These are phyloP conservation scores for Doryteuthis pealeii DNA, from an alignment of 1,140 invertebrate species.

Conservation along the genomic window DNA sequence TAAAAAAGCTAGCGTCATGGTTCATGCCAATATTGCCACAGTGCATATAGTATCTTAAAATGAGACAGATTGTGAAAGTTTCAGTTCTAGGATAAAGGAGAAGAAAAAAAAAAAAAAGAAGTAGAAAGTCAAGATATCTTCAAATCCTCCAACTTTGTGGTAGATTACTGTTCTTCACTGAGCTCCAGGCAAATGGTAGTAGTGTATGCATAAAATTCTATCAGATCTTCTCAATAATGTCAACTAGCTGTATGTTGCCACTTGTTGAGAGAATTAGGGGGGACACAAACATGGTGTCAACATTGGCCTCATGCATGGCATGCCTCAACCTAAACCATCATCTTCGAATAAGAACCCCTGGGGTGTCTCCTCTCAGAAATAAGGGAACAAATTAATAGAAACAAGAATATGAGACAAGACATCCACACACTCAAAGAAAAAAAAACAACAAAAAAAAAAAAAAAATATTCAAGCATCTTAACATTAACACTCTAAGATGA, in stretches of 20 bases:
- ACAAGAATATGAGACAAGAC: conserved; percentile 20
- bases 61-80: background rate
- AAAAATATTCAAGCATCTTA: too few species aligned
- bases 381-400: conserved; percentile 22
- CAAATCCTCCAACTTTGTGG: background rate
- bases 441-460: background rate
- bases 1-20: background rate
- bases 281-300: background rate
- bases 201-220: background rate
- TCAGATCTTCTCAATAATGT: background rate
- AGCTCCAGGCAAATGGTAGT: background rate
- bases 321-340: conserved; percentile 86
- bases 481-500: background rate
- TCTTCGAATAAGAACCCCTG: conserved; percentile 99
- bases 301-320: conserved; percentile 22
- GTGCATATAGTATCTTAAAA: background rate
- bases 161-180: background rate
- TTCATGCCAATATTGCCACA: background rate
- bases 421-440: background rate
- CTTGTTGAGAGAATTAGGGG: background rate
- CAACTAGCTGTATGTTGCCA: background rate
- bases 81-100: background rate
- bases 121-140: too few species aligned
- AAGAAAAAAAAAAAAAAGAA: background rate
- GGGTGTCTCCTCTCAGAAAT: conserved; percentile 88